Base-by-base conservation (phyloP, 2,113 vertebrate genomes). In the Xenopus tropicalis region DNA sequence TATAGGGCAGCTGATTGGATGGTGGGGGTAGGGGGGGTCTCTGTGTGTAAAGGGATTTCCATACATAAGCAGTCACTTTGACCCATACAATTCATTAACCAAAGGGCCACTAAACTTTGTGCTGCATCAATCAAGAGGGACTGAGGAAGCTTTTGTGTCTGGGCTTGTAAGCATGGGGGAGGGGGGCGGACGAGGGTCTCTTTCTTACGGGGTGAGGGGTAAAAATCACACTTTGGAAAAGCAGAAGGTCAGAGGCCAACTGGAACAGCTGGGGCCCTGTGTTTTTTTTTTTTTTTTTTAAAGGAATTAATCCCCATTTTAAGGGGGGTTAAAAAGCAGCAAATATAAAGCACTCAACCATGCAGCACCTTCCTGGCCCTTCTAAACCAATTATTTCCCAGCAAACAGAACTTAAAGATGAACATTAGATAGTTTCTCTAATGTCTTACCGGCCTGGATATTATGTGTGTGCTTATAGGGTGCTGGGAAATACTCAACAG, bases 1-100 rank as follows among this genome's bases (percentile, higher is more conserved):
- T 29, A 29, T n/a, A 16, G 14, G 51, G 17, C 51, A 54, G 14
- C 51, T 54, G 51, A n/a, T 54, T 46, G 44, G 14, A 13, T 54
- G 51, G 16, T 3, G 51, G 48, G 14, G 14, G 14, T 52, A 14
- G 48, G 52, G 52, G 3, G 19, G 16, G 5, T 54, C 14, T 3
- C 13, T 63, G 11, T 24, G 62, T 65, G 71, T 52, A 72, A 66
- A 52, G 64, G 42, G 71, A 72, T 72, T 72, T 65, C 43, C 71
- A 66, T 72, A 66, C 51, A 72, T 72, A 72, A 72, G 64, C 72
- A 74, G 72, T 69, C 56, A 74, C 68, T 74, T 69, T 69, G 44
- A 69, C 66, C 66, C 58, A 37, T 57, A 56, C 66, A 62, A 46
- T 56, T 76, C 66, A 69, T 69, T 62, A 69, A 44, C 73, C 58